A percentile compares a stretch with the other conserved stretches of the same genome.
Conservation (phyloP, 2,888 invertebrate genomes). For the Deilephila porcellus region DNA sequence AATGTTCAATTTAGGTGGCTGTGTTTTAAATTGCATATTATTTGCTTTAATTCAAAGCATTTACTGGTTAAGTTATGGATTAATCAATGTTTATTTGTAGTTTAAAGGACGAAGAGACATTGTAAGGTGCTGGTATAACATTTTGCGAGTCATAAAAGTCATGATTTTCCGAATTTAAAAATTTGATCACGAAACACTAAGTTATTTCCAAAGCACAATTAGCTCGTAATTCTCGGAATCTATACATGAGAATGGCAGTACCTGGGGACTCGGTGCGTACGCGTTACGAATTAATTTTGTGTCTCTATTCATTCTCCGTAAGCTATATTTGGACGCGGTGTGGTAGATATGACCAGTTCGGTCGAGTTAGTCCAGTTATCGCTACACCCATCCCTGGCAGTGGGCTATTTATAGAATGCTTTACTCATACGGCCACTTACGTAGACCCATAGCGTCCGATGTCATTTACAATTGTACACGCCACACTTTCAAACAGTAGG, state of each 20-base stretch:
- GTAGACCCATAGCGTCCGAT: slow-evolving; percentile 43
- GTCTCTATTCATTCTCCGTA: slow-evolving; percentile 32
- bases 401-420: slow-evolving; percentile 69
- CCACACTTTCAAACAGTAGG: background rate
- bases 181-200: background rate
- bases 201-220: slow-evolving; percentile 10
- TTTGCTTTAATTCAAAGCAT: background rate
- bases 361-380: slow-evolving; percentile 71
- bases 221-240: slow-evolving; percentile 12
- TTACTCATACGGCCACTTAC: slow-evolving; percentile 68
- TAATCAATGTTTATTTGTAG: too few relatives aligned
- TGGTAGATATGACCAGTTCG: slow-evolving; percentile 64
- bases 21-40: background rate
- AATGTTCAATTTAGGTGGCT: background rate
- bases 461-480: slow-evolving; percentile 22
- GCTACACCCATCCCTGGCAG: slow-evolving; percentile 62
- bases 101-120: too few relatives aligned
- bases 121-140: background rate
- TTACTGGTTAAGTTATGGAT: too few relatives aligned
- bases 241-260: slow-evolving; percentile 22
- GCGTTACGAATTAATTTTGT: slow-evolving; percentile 30
- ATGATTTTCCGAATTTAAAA: background rate
- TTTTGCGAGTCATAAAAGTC: background rate
- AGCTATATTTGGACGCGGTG: slow-evolving; percentile 64
- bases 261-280: slow-evolving; percentile 10